phyloP scores from a whole-genome alignment of 1,140 invertebrate species.

The Lerema accius region DNA sequence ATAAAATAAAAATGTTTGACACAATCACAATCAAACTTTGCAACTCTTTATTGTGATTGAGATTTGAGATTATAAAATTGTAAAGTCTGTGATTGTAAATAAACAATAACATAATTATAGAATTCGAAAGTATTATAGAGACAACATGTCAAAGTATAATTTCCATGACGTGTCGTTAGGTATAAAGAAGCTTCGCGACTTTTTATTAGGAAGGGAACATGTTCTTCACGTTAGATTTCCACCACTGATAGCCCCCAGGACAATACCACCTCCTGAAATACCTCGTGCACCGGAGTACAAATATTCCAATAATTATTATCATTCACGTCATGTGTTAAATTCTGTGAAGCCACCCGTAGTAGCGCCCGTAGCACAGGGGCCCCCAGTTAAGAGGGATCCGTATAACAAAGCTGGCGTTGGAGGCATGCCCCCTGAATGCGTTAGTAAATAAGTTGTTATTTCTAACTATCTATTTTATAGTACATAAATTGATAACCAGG shows the following conservation, averaged over 20 bases:
- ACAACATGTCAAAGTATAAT: conserved; percentile 38
- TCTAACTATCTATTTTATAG: no score
- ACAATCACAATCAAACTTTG: no score
- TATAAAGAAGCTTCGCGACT: conserved; percentile 54
- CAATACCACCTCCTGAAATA: conserved; percentile 58
- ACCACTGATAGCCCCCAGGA: conserved; percentile 52
- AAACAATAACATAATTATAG: no score
- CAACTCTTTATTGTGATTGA: no score
- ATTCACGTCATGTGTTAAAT: conserved; percentile 47
- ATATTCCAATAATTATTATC: conserved; percentile 61
- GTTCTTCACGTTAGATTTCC: conserved; percentile 58
- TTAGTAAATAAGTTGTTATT: conserved; percentile 26
- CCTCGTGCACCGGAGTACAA: conserved; percentile 55
- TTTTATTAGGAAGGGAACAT: conserved; percentile 65
- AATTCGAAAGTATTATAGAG: neutral
- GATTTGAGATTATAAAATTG: no score
- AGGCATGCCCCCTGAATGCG: conserved; percentile 38
- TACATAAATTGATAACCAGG: no score
- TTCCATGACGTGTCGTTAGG: conserved; percentile 56
- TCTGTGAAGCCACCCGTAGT: conserved; percentile 65
- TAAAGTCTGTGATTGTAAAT: no score
- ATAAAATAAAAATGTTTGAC: no score
- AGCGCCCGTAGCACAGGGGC: conserved; percentile 59
- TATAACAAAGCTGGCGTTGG: conserved; percentile 35
- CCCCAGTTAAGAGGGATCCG: conserved; percentile 37